Conservation (phyloP, 2,113 vertebrate species). For the Platysteira castanea region DNA sequence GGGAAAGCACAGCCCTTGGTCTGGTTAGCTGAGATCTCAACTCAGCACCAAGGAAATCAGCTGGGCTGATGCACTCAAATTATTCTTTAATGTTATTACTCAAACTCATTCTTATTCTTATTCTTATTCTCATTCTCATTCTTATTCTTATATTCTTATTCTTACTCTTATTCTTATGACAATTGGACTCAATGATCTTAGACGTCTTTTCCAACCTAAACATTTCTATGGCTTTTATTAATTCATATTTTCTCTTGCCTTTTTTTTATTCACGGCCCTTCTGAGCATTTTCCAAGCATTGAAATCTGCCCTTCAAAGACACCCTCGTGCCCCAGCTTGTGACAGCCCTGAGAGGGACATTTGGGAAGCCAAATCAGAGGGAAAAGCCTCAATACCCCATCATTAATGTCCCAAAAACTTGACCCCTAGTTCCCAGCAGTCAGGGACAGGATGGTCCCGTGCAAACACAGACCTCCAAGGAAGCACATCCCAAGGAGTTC, state of each 20-base stretch:
- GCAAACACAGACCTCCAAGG: neutral
- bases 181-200: neutral
- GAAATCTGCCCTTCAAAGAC: neutral
- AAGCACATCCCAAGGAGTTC: neutral
- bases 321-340: rapidly evolving
- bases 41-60: neutral
- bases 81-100: neutral
- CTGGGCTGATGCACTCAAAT: neutral
- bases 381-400: neutral
- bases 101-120: neutral
- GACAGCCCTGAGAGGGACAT: neutral
- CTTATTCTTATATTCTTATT: neutral
- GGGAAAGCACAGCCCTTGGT: neutral
- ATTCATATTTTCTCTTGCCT: neutral
- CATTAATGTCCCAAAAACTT: neutral
- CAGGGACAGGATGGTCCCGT: neutral
- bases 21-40: neutral
- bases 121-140: neutral
- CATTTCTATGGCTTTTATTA: neutral
- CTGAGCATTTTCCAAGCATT: neutral
- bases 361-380: neutral
- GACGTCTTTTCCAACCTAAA: neutral
- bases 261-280: neutral
- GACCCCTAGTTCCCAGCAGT: neutral
- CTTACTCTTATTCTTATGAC: neutral